Conservation (phyloP, 1,140 invertebrate species). For the Zophobas atratus region DNA sequence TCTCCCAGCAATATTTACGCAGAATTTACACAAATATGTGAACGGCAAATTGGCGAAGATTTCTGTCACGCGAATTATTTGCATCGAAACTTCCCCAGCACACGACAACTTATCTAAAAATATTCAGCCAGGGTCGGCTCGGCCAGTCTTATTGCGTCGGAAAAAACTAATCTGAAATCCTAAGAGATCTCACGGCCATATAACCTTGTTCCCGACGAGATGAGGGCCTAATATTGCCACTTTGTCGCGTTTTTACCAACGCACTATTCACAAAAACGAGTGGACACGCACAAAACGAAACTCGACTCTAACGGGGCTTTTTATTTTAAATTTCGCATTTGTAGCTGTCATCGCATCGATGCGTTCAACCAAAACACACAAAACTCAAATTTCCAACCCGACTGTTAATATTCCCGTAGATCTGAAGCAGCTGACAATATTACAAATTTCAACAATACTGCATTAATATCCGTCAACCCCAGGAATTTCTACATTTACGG, state of each 20-base stretch:
- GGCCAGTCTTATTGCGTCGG: background rate
- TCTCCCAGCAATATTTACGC: background rate
- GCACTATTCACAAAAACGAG: too few relatives aligned
- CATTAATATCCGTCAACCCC: background rate
- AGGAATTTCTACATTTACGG: background rate
- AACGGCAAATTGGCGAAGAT: background rate
- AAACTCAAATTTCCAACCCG: too few relatives aligned
- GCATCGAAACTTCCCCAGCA: background rate
- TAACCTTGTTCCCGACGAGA: background rate
- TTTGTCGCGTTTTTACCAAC: background rate
- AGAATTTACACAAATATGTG: background rate
- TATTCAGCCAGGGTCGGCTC: background rate
- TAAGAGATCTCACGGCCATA: background rate
- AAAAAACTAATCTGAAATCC: conserved; percentile 1
- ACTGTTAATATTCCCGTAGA: background rate
- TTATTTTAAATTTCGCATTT: too few relatives aligned
- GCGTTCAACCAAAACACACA: too few relatives aligned
- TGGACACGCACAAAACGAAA: too few relatives aligned
- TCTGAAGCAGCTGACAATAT: conserved; percentile 8
- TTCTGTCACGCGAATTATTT: conserved; percentile 2
- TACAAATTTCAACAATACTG: conserved; percentile 4
- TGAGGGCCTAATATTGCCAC: background rate
- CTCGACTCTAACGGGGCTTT: too few relatives aligned
- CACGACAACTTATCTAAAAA: conserved; percentile 2
- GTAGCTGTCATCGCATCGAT: too few relatives aligned